Base-by-base conservation (phyloP, 2,797 vertebrate genomes). In the Malacoctenus gilli region DNA sequence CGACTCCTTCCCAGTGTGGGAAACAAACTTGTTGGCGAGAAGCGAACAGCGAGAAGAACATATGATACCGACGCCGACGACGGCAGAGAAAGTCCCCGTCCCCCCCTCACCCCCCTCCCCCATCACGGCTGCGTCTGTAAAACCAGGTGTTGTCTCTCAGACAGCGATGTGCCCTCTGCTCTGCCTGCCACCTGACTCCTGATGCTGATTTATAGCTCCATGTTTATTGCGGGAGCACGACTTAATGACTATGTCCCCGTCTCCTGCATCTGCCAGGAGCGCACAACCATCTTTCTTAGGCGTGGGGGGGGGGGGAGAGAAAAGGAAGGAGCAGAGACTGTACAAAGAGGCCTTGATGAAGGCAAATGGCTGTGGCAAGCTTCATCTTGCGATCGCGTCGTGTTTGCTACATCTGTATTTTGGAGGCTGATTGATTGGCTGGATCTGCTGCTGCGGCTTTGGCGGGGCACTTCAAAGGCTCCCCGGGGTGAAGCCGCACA, bases 381-480 rank as follows among this genome's bases (percentile, higher is more conserved):
- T 85, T 68, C 59, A 25, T 88, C 90, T 89, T 89, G 86, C 55
- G 71, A 59, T 41, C 20, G 36, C 50, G 51, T 68, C 71, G 63
- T 35, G 63, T 78, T 83, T 67, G 18, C 38, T 72, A 34, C 64
- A 74, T 78, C 75, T 76, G 72, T 55, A 60, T 72, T 73, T 54
- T 59, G 28, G 57, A 51, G 62, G 65, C 38, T 65, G 77, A 83
- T 66, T 76, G 84, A 87, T 70, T 39, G 68, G 67, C 66, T 70
- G 58, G 72, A 84, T 76, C 30, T 32, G 54, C 23, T 6, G 25
- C 61, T 59, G 73, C 59, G 56, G 38, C 68, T 67, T 42, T 83
- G 82, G 80, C 85, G 82, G 78, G 78, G 48, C 38, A 6, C 64
- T 75, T 85, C 59, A 79, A 74, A 87, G 79, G 36, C 56, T 62